phyloP scores from a whole-genome alignment of 2,797 vertebrate species.

The Neosalanx taihuensis region DNA sequence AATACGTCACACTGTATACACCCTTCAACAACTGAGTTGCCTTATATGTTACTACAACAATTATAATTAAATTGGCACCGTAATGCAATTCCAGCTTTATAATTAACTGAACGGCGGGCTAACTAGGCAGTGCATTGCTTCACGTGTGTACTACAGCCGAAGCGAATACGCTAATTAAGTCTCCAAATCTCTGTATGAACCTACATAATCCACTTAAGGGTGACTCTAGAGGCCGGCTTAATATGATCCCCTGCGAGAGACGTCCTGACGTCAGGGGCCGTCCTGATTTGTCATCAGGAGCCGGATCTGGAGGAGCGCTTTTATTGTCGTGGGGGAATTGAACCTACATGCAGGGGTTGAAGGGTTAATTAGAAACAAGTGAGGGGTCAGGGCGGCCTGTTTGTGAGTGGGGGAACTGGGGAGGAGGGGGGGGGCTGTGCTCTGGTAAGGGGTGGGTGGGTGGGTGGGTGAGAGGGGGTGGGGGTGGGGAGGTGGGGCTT shows the following conservation, averaged over 20 bases:
- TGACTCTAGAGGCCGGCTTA: slow-evolving; percentile 8
- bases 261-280: slow-evolving; percentile 26
- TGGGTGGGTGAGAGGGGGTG: slow-evolving; percentile 46
- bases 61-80: background rate
- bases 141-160: background rate
- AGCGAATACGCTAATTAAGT: background rate
- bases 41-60: background rate
- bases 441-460: slow-evolving; percentile 86
- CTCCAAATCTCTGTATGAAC: slow-evolving; percentile 8
- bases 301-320: slow-evolving; percentile 78
- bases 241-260: slow-evolving; percentile 2
- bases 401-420: slow-evolving; percentile 60
- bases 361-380: slow-evolving; percentile 96
- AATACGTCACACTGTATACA: background rate
- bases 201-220: slow-evolving; percentile 8
- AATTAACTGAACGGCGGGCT: background rate
- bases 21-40: background rate
- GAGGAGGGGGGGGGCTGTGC: slow-evolving; percentile 56
- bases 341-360: slow-evolving; percentile 78
- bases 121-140: background rate
- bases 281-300: slow-evolving; percentile 72
- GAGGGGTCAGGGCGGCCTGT: slow-evolving; percentile 78
- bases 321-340: slow-evolving; percentile 80
- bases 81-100: background rate
- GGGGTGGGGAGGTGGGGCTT: slow-evolving; percentile 10